A percentile compares a stretch with the other conserved stretches of the same genome.
phyloP scores from a whole-genome alignment of 1,140 invertebrate species.

The Drosophila serrata region DNA sequence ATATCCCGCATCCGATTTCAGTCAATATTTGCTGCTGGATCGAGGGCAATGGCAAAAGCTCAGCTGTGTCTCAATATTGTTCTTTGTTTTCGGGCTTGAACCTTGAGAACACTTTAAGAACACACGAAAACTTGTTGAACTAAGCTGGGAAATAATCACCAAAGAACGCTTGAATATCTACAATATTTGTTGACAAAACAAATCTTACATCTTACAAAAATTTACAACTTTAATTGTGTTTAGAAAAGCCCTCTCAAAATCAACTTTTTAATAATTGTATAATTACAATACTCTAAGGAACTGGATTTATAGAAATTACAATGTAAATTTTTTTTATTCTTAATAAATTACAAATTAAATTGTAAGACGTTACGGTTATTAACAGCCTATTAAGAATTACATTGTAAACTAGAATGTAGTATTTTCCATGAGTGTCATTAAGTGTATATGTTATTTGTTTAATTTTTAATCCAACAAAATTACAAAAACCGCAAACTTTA shows the following conservation, averaged over 20 bases:
- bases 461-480: neutral
- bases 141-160: constrained; percentile 10
- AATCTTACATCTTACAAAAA: neutral
- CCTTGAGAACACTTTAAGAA: constrained; percentile 28
- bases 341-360: neutral
- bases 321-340: neutral
- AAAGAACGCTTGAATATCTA: neutral
- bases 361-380: neutral
- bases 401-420: neutral
- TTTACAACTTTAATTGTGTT: neutral
- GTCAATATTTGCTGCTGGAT: constrained; percentile 29
- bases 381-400: neutral
- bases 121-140: constrained; percentile 17
- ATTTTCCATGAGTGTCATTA: neutral
- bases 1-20: constrained; percentile 15
- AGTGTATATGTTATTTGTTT: neutral
- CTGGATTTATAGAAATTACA: neutral
- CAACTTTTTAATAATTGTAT: neutral
- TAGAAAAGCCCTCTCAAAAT: no score
- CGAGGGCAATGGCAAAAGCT: constrained; percentile 26
- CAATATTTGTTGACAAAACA: no score
- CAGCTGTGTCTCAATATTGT: constrained; percentile 15
- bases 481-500: neutral
- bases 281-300: neutral
- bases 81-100: constrained; percentile 28